Evolutionary conservation across 2,113 vertebrate species (phyloP), one percentile per base, ranked within the genome.

Genomic region (Dascyllus trimaculatus): DNA sequence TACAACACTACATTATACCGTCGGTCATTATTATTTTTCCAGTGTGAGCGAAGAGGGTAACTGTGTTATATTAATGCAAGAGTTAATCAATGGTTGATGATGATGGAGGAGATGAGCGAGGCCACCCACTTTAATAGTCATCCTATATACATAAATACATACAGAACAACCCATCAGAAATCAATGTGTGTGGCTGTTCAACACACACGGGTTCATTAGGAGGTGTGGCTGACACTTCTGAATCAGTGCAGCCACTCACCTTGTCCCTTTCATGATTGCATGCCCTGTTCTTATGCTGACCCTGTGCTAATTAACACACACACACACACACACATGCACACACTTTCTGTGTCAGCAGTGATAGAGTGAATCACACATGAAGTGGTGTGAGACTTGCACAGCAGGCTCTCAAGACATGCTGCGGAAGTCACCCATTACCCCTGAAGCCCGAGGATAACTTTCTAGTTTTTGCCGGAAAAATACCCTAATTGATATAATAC

Each of bases 301-400:
- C 80, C 70, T 63, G 60, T 56, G 46, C 85, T 91, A 90, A 92
- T 88, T 83, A 88, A 82, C 63, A 35, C 26, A 29, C 26, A 29
- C n/a, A n/a, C n/a, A n/a, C n/a, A n/a, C n/a, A n/a, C n/a, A n/a
- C n/a, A n/a, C n/a, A n/a, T n/a, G n/a, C n/a, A n/a, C n/a, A n/a
- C 69, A 85, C 73, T 78, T 72, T 75, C 78, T 38, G 69, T 84
- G 91, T 91, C 87, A 89, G 79, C 86, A 80, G 59, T 71, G 76
- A 85, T 38, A 60, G 68, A 81, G 80, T 57, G 61, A 48, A 81
- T 35, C 61, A 49, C 15, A 46, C 82, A 85, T 87, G 63, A 84
- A 91, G 88, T 76, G 26, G 45, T 46, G n/a, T 52, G 21, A 58
- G 43, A 21, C 43, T 21, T 54, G 40, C 25, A 48, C 38, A 48